These are phyloP conservation scores for Neolamprologus tretocephalus DNA, from an alignment of 2,113 vertebrate genomes.

Conservation along the genomic window DNA sequence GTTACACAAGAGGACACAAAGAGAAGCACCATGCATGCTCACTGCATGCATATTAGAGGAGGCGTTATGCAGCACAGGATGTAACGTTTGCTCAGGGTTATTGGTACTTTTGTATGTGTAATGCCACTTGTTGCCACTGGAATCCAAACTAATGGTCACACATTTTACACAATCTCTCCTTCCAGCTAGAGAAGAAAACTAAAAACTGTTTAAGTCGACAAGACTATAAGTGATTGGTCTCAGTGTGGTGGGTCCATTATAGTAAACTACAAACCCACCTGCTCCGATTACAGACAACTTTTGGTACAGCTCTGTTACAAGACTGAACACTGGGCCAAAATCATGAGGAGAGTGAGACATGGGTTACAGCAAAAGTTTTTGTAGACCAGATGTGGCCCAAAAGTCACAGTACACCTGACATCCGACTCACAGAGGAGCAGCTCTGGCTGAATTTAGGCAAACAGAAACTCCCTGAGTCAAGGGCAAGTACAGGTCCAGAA, in stretches of 20 bases:
- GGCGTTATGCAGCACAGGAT: not conserved
- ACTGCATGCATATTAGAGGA: not conserved
- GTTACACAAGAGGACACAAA: not conserved
- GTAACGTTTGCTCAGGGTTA: not conserved
- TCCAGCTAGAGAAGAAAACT: not conserved
- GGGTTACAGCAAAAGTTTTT: not conserved
- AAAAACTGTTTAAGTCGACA: not conserved
- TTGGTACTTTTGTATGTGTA: not conserved
- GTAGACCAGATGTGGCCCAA: not conserved
- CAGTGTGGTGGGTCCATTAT: not conserved
- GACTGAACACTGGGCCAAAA: not conserved
- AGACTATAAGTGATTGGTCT: not conserved
- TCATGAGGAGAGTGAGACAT: not conserved
- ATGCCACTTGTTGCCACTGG: not conserved
- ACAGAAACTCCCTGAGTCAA: not conserved
- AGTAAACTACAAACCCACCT: not conserved
- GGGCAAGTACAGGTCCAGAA: not conserved
- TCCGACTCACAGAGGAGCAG: not conserved
- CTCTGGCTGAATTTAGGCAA: not conserved
- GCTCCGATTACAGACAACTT: not conserved
- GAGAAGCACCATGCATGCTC: not conserved
- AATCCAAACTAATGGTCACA: not conserved
- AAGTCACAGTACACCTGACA: not conserved
- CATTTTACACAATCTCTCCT: not conserved
- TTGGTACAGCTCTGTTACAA: not conserved